Base-by-base conservation (phyloP, 2,113 vertebrate genomes). In the Rhinichthys klamathensis region DNA sequence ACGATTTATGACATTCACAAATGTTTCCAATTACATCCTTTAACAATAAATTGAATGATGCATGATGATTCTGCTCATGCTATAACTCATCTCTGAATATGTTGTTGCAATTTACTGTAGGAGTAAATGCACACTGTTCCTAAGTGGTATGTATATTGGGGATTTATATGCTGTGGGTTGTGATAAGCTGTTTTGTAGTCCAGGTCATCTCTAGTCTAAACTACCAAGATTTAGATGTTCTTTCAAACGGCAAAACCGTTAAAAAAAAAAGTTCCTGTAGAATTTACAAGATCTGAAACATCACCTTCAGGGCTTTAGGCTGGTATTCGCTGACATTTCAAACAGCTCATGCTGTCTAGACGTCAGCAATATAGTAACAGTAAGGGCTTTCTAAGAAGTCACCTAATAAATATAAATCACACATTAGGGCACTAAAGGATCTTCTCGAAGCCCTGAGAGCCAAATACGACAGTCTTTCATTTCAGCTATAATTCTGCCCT, bases 281-380 rank as follows among this genome's bases (percentile, higher is more conserved):
- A 73, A 46, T 27, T 73, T 15, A 27, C 41, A 73, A 46, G 15
- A 23, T 25, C n/a, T 46, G 41, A 73, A 44, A 46, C 41, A 27
- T 73, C 70, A 74, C 41, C 70, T 74, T 6, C 38, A 25, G 18
- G 21, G 21, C 23, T 7, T 44, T 44, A 41, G 11, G 69, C 69
- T 73, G 41, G 70, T 46, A 25, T 46, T 27, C 25, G 41, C 41
- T 74, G 70, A 46, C 38, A 74, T 74, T 74, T 46, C 35, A 70
- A 70, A 41, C 38, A 13, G 70, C n/a, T 46, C 70, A 25, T 1
- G 23, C 70, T 16, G 70, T 73, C 23, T 46, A 73, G 70, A 73
- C 38, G 70, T 73, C 44, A 76, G 74, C 25, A 54, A 25, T 49
- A 54, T 15, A 49, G 74, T 77, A 32, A 51, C 49, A 56, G 74